These are phyloP conservation scores for Alexandromys fortis DNA, from an alignment of 2,113 vertebrate species.

Conservation along the genomic window DNA sequence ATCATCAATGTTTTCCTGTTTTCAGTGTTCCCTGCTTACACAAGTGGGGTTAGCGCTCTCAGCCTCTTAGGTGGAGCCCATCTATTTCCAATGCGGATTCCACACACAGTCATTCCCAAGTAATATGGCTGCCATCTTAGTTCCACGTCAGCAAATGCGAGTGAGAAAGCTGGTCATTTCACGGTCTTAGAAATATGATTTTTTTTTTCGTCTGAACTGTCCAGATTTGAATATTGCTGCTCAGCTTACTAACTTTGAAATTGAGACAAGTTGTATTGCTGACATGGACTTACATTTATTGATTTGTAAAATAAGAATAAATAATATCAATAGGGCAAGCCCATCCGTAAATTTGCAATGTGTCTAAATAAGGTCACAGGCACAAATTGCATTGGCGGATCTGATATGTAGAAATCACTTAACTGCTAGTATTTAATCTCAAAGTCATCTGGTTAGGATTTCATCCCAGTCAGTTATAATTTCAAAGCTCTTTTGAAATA, in stretches of 20 bases:
- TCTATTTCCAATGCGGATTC: background rate
- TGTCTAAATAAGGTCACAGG: background rate
- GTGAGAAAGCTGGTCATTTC: constrained; percentile 21
- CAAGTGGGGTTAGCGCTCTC: background rate
- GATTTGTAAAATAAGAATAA: background rate
- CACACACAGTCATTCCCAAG: background rate
- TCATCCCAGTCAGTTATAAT: background rate
- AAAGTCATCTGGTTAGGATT: background rate
- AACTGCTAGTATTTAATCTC: constrained; percentile 22
- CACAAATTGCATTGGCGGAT: background rate
- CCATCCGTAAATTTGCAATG: background rate
- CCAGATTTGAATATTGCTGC: constrained; percentile 7
- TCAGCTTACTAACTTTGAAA: background rate
- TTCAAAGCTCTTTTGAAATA: constrained; percentile 47
- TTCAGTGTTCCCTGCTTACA: background rate
- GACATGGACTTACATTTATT: background rate
- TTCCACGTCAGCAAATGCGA: background rate
- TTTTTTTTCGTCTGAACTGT: background rate
- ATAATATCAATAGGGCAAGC: background rate
- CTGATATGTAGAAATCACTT: background rate
- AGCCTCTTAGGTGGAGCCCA: background rate
- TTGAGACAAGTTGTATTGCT: background rate
- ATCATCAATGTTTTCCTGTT: background rate
- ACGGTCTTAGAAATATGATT: background rate
- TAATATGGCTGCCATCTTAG: background rate